Evolutionary conservation across 2,888 invertebrate species (phyloP), one percentile per base, ranked within the genome.

Genomic region (Napeogenes inachia): DNA sequence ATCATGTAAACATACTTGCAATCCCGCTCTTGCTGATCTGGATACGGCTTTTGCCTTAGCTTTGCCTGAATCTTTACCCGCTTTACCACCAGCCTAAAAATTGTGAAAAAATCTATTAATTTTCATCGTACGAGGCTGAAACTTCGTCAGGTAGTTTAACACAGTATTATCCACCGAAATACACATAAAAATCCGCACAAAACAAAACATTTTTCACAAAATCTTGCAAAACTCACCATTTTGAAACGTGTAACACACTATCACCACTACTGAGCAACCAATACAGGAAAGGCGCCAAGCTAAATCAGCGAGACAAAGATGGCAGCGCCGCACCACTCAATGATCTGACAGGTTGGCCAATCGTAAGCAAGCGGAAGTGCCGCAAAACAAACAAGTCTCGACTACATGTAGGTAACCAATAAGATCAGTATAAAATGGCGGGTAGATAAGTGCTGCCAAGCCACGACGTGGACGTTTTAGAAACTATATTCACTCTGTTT

Each of bases 21-120:
- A 93, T 76, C 99, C 99, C 79, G 99, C 99, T 82, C 99, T 94
- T 67, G 99, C 99, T 70, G 99, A 99, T 82, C 99, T 95, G 69
- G 99, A 99, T 74, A 99, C 99, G 76, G 99, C 98, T 93, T 99
- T 99, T 72, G 98, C 97, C 93, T 99, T 99, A 62, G 98, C 97
- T 93, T 99, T 99, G 82, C 99, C 99, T 71, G 99, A 98, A 93
- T 99, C 99, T 93, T 99, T 99, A 82, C 99, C 99, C 91, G 99
- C 99, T 96, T 99, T 99, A 86, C 99, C 99, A 89, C 99, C 99
- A 94, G 99, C 99, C 99, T 97, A 92, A 85, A 93, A 92, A 89
- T 85, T 76, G 78, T 77, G 80, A 85, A 89, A 89, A 91, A 84
- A 72, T 82, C 80, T 71, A 82, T 92, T 92, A 92, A 92, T 89